Base-by-base conservation (phyloP, 2,113 vertebrate genomes). In the Amia ocellicauda region DNA sequence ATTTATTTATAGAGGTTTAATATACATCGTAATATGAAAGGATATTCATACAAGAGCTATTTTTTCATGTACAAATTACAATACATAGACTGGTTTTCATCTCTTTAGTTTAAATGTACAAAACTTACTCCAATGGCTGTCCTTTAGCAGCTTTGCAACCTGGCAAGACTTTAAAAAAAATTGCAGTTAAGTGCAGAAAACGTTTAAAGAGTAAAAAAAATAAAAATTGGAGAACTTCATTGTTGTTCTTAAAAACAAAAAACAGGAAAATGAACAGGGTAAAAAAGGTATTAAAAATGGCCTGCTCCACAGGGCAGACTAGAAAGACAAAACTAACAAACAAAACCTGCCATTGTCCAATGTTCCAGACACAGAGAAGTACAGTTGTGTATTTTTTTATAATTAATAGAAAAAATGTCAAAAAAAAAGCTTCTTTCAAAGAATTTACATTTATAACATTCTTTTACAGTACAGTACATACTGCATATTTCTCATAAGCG, bases 21-120 rank as follows among this genome's bases (percentile, higher is more conserved):
- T 91, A 92, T 92, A 94, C 91, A 94, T 78, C 80, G 86, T 90
- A 88, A 88, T 92, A 93, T 86, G 86, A 78, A 76, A 86, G 77
- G 88, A 89, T 86, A 88, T 85, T 89, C 83, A 85, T 83, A 91
- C 89, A 91, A 84, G 85, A 87, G 85, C 74, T 85, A 78, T 80
- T 89, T 88, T 83, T 89, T 88, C 90, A 92, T 94, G 89, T 93
- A 94, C 91, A 96, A 83, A 92, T 92, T 83, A 89, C 80, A 91
- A 90, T 85, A 91, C 82, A 89, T 86, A 82, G 85, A 85, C 78
- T 86, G 68, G 74, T 69, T 73, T 75, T 83, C 73, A 85, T 77
- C 84, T 90, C 84, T 88, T 90, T 78, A 85, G 80, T 83, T 89
- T 91, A 86, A 88, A 85, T 86, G 84, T 90, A 92, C 89, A 93